Conservation (phyloP, 2,888 invertebrate species). For the Zygothrica quintamaculata region DNA sequence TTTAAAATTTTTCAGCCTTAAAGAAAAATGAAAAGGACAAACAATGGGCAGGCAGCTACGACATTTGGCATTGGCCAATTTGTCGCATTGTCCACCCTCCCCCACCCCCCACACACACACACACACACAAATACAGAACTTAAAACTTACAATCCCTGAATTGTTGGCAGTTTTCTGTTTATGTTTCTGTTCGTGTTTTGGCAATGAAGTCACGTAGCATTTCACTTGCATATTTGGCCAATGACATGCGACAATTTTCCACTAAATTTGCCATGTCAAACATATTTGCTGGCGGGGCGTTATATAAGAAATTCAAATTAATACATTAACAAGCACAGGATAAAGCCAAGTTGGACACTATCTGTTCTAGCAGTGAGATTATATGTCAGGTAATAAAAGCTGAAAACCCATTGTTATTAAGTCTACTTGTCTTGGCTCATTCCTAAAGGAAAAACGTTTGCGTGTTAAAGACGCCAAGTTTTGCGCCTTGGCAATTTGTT, state of each 20-base stretch:
- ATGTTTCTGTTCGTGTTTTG: conserved; percentile 48
- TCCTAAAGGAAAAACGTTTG: conserved; percentile 26
- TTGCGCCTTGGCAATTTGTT: conserved; percentile 69
- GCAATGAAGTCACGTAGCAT: conserved; percentile 73
- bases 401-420: conserved; percentile 56
- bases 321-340: conserved; percentile 69
- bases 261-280: conserved; percentile 78
- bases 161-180: no score
- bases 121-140: no score
- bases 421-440: conserved; percentile 15
- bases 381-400: conserved; percentile 74
- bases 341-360: conserved; percentile 28
- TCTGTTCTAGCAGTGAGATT: no score
- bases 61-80: conserved; percentile 62
- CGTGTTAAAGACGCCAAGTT: conserved; percentile 68
- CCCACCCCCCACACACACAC: no score
- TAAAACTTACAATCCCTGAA: no score
- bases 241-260: conserved; percentile 81
- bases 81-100: conserved; percentile 59
- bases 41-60: not conserved
- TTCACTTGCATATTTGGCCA: conserved; percentile 73
- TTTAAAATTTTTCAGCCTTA: conserved; percentile 65
- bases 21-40: conserved; percentile 34
- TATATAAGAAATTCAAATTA: conserved; percentile 69
- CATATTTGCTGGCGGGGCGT: conserved; percentile 57